These are phyloP conservation scores for Tachina grossa DNA, from an alignment of 2,888 invertebrate species.

Conservation along the genomic window DNA sequence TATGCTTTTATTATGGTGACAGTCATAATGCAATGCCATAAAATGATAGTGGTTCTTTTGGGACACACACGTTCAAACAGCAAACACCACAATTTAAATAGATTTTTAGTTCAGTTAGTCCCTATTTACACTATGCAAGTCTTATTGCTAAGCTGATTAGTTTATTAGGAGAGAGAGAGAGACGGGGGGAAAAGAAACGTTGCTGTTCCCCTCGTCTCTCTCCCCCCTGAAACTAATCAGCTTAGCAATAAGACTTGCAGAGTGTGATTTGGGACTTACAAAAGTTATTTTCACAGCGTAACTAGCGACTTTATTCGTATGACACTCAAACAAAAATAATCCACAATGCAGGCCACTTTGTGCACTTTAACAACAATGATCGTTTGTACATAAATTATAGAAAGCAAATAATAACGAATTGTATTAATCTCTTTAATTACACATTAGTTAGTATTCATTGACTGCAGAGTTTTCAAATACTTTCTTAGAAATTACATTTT, in stretches of 20 bases:
- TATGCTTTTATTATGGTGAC: conserved; percentile 57
- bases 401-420: conserved; percentile 43
- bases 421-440: too few relatives aligned
- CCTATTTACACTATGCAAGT: too few relatives aligned
- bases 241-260: too few relatives aligned
- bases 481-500: too few relatives aligned
- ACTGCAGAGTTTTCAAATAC: too few relatives aligned
- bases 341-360: background rate
- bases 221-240: too few relatives aligned
- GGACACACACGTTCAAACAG: conserved; percentile 38
- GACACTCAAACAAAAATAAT: background rate
- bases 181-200: too few relatives aligned
- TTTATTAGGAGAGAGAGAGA: too few relatives aligned
- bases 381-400: conserved; percentile 50
- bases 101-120: conserved; percentile 47
- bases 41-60: conserved; percentile 60
- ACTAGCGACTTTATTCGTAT: background rate
- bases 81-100: conserved; percentile 54
- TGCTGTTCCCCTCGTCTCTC: too few relatives aligned
- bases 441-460: too few relatives aligned
- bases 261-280: too few relatives aligned
- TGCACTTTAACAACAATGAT: conserved; percentile 7
- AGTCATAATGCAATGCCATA: conserved; percentile 64
- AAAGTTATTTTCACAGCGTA: background rate
- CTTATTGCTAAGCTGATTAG: too few relatives aligned